These are phyloP conservation scores for Leptothorax acervorum DNA, from an alignment of 2,888 invertebrate genomes.

Conservation along the genomic window DNA sequence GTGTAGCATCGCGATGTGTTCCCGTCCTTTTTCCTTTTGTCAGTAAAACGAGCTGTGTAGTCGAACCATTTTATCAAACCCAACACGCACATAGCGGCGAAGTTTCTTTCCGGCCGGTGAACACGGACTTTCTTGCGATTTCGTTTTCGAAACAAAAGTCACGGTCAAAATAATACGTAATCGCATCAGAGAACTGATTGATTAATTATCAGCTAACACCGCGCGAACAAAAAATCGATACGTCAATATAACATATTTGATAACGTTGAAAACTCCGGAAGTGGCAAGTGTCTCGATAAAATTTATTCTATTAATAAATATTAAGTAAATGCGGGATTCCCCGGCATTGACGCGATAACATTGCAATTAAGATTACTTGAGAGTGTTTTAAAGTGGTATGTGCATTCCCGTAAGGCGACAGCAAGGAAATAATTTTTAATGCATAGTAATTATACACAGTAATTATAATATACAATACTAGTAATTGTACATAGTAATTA, in stretches of 20 bases:
- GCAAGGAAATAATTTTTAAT: background rate
- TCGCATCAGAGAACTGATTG: background rate
- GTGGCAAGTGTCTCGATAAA: background rate
- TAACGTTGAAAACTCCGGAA: background rate
- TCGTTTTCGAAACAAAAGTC: background rate
- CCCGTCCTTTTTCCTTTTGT: constrained; percentile 15
- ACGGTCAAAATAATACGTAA: background rate
- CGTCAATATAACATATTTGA: background rate
- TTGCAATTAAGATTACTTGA: background rate
- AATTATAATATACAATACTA: background rate
- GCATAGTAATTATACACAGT: background rate
- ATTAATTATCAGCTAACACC: background rate
- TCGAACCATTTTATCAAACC: constrained; percentile 14
- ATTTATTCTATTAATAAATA: constrained; percentile 1
- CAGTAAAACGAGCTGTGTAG: background rate
- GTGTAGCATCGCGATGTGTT: constrained; percentile 22
- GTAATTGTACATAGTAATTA: background rate
- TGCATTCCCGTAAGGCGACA: background rate
- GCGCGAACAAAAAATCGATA: background rate
- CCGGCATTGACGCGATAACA: background rate
- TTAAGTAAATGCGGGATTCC: background rate
- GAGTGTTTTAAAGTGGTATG: background rate
- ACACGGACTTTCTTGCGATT: background rate
- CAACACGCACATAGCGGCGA: background rate
- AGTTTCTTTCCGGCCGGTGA: background rate